A percentile compares a stretch with the other conserved stretches of the same genome.
These are phyloP conservation scores for Monomorium pharaonis DNA, from an alignment of 1,140 invertebrate species.

Conservation along the genomic window DNA sequence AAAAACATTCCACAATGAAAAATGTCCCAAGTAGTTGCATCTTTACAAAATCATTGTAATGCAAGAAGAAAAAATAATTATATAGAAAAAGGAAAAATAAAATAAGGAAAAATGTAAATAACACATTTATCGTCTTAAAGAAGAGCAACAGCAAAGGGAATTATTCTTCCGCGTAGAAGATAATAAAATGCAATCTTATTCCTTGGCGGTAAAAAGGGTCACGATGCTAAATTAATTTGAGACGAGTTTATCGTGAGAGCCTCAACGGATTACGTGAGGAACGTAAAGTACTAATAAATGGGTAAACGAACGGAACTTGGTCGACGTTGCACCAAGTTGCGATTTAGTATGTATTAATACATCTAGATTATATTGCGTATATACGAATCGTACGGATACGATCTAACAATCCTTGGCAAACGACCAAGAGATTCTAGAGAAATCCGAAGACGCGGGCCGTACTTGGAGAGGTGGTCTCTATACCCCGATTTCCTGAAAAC, in stretches of 20 bases:
- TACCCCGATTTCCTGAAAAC: slow-evolving; percentile 51
- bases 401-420: slow-evolving; percentile 46
- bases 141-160: not conserved
- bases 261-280: not conserved
- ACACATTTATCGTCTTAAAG: not conserved
- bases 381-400: not conserved
- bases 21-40: not conserved
- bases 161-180: not conserved
- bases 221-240: slow-evolving; percentile 11
- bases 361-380: slow-evolving; percentile 26
- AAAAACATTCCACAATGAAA: not conserved
- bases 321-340: not conserved
- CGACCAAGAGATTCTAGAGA: slow-evolving; percentile 42
- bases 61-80: not conserved
- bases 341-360: slow-evolving; percentile 35
- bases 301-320: not conserved
- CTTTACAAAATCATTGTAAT: not conserved
- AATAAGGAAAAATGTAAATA: not conserved
- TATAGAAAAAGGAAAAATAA: too few species aligned
- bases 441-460: slow-evolving; percentile 33
- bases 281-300: slow-evolving; percentile 5
- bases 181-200: slow-evolving; percentile 13
- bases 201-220: not conserved
- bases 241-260: not conserved
- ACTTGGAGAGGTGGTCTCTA: slow-evolving; percentile 35